These are phyloP conservation scores for Oligia latruncula DNA, from an alignment of 2,888 invertebrate genomes.

Conservation along the genomic window DNA sequence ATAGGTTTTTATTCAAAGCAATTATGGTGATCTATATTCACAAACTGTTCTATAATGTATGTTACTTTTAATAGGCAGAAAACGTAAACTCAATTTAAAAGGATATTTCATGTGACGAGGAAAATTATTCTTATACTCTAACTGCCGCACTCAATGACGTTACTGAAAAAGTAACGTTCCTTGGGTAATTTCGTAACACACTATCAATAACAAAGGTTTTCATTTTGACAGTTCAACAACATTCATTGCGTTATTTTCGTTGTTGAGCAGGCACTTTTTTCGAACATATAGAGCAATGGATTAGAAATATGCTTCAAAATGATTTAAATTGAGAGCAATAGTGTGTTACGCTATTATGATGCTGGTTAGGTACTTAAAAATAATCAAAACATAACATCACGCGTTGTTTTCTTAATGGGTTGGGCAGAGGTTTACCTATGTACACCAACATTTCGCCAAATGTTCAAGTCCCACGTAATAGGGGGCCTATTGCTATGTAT, in stretches of 20 bases:
- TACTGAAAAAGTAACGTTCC: not conserved
- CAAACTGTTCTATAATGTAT: conserved; percentile 2
- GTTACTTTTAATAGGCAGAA: not conserved
- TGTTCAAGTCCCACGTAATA: not conserved
- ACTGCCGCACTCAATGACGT: no score
- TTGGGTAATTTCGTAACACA: no score
- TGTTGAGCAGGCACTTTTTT: no score
- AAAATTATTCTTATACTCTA: not conserved
- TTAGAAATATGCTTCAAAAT: no score
- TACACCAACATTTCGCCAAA: not conserved
- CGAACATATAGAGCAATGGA: no score
- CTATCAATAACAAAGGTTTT: no score
- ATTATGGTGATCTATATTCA: not conserved
- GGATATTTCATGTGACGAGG: not conserved
- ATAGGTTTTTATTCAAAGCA: conserved; percentile 9
- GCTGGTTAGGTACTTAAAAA: not conserved
- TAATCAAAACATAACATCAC: not conserved
- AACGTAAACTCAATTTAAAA: not conserved
- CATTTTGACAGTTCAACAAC: no score
- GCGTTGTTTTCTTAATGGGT: not conserved
- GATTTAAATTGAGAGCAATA: no score
- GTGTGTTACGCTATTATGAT: no score
- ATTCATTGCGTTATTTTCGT: no score
- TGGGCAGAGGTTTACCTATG: not conserved
- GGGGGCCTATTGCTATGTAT: not conserved